Evolutionary conservation across 2,113 vertebrate genomes (phyloP).

Genomic region (Rhagologus leucostigma): DNA sequence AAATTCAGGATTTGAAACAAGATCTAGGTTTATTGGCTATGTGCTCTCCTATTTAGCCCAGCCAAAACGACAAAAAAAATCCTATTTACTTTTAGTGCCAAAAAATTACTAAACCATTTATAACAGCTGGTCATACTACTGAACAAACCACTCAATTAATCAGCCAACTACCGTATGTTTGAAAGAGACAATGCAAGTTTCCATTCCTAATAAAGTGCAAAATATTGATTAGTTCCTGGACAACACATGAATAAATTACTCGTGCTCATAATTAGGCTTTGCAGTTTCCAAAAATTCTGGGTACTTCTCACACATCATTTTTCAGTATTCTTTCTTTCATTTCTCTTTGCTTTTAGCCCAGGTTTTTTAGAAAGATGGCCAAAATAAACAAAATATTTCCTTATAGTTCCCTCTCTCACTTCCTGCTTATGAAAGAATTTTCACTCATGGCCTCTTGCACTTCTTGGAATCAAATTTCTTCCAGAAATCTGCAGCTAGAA

Average conservation of each 20-base stretch:
- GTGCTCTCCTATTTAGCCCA: not conserved
- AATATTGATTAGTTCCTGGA: constrained; percentile 30
- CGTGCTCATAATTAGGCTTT: not conserved
- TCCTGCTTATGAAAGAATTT: constrained; percentile 69
- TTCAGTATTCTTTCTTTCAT: constrained; percentile 33
- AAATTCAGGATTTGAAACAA: constrained; percentile 23
- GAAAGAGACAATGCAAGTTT: not conserved
- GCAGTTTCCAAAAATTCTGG: not conserved
- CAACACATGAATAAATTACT: constrained; percentile 25
- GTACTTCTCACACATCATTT: constrained; percentile 43
- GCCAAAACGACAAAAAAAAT: not conserved
- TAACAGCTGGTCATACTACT: constrained; percentile 43
- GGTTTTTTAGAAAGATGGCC: constrained; percentile 34
- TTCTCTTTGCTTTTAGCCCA: constrained; percentile 19
- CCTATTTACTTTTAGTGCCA: constrained; percentile 14
- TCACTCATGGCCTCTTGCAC: constrained; percentile 57
- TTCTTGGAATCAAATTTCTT: constrained; percentile 59
- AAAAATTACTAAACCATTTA: constrained; percentile 33
- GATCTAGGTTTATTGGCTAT: not conserved
- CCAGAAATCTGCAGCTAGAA: constrained; percentile 46
- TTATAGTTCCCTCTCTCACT: constrained; percentile 45
- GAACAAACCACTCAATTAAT: constrained; percentile 50
- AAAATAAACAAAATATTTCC: constrained; percentile 64
- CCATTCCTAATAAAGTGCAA: constrained; percentile 49
- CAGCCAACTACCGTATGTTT: constrained; percentile 55